Percentiles rank a stretch among this genome's conserved stretches.
These are phyloP conservation scores for Linnaemya tessellans DNA, from an alignment of 2,888 invertebrate species.

Conservation along the genomic window DNA sequence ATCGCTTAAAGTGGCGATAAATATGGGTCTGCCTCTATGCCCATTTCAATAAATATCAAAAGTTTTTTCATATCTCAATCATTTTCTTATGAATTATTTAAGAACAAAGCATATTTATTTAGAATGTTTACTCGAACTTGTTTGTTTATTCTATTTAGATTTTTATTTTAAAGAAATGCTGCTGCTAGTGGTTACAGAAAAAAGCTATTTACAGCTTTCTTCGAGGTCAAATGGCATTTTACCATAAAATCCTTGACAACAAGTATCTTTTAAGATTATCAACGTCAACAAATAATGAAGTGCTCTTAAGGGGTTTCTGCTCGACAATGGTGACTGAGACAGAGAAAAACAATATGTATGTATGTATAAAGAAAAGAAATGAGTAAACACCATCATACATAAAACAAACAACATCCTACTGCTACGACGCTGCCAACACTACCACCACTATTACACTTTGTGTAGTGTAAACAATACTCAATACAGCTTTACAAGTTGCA, in stretches of 20 bases:
- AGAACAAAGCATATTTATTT: slow-evolving; percentile 20
- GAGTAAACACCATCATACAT: slow-evolving; percentile 29
- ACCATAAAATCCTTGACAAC: slow-evolving; percentile 70
- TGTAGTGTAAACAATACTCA: slow-evolving; percentile 51
- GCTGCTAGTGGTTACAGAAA: slow-evolving; percentile 38
- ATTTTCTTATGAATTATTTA: slow-evolving; percentile 16
- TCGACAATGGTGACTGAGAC: slow-evolving; percentile 34
- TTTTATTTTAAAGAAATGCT: neutral
- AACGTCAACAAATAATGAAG: slow-evolving; percentile 71
- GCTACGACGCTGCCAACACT: too few species aligned
- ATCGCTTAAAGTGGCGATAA: too few species aligned
- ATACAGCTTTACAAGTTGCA: slow-evolving; percentile 25
- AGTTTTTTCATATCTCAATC: slow-evolving; percentile 4
- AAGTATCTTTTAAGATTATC: slow-evolving; percentile 71
- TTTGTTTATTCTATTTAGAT: slow-evolving; percentile 16
- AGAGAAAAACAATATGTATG: neutral
- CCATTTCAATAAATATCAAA: neutral
- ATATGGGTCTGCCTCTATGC: neutral
- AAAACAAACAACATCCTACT: slow-evolving; percentile 39
- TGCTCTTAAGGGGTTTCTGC: slow-evolving; percentile 64
- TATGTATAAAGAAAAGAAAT: slow-evolving; percentile 8
- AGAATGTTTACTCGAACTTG: neutral
- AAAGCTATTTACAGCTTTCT: slow-evolving; percentile 57
- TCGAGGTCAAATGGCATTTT: slow-evolving; percentile 67
- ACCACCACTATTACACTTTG: slow-evolving; percentile 6